Evolutionary conservation across 2,113 vertebrate genomes (phyloP).

Genomic region (Callocephalon fimbriatum): DNA sequence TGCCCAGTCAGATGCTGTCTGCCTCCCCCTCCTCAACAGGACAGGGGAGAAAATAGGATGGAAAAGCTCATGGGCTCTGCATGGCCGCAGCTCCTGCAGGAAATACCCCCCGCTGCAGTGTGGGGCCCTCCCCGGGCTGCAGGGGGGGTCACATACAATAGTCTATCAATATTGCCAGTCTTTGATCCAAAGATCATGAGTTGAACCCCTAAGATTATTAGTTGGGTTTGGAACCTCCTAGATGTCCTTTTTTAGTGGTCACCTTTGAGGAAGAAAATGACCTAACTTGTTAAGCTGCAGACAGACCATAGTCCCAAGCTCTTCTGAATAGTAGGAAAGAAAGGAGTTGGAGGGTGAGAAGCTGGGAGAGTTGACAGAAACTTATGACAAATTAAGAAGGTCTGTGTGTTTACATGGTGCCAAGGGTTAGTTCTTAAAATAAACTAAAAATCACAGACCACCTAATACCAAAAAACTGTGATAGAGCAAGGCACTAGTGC

Average conservation of each 20-base stretch:
- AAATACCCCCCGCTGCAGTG: background rate
- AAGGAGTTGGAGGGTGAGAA: background rate
- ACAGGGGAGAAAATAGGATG: background rate
- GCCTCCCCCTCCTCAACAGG: background rate
- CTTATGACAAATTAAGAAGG: background rate
- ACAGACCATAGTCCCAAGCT: background rate
- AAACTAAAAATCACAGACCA: background rate
- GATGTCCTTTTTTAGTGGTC: background rate
- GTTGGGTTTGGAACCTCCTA: background rate
- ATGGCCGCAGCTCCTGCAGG: background rate
- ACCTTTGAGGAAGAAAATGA: background rate
- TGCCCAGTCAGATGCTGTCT: fast-evolving
- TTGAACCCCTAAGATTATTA: background rate
- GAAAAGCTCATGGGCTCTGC: background rate
- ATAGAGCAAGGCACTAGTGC: background rate
- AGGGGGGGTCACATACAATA: background rate
- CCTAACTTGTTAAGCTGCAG: background rate
- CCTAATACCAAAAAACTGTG: background rate
- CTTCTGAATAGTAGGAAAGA: background rate
- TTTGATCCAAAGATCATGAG: background rate
- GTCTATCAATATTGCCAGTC: background rate
- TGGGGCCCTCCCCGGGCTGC: background rate
- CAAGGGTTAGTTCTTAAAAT: background rate
- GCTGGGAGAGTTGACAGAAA: background rate
- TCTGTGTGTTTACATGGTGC: background rate